Evolutionary conservation across 2,113 vertebrate species (phyloP), one percentile per base, ranked within the genome.

Genomic region (Puntigrus tetrazona): DNA sequence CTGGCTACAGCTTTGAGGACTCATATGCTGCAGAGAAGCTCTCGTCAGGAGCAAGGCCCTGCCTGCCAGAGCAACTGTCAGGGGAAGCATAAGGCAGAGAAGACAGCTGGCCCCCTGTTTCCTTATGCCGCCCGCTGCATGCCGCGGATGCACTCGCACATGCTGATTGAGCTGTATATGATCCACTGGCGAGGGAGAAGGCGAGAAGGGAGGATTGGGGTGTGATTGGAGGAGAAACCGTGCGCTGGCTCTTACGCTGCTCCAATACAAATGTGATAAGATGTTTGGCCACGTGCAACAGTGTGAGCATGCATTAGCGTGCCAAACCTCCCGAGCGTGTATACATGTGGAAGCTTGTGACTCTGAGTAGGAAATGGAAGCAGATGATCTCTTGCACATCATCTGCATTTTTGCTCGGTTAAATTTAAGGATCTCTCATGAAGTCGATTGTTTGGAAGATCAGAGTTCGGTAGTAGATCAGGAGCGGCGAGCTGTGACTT

Each of bases 61-160:
- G 90, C 87, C 90, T 86, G 90, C 89, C 83, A 78, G 38, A 22
- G 74, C 78, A 82, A 75, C 85, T 91, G 93, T 88, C 89, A 34
- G 10, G 90, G 75, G 92, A 90, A 82, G 29, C 76, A 92, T 92
- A 90, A 91, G 90, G 88, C 86, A 88, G 84, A 84, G 91, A 87
- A 91, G 91, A 87, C 75, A 45, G 87, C 90, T 93, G 94, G 90
- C 89, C 74, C 87, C 63, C 81, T 27, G 80, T 47, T 52, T 41
- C 59, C 83, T 55, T 67, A 4, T 55, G 84, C 70, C 77, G 83
- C 82, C 67, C 59, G 9, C 76, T 86, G 82, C 85, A 89, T 88
- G 80, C 85, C 72, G 74, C 45, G 72, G 73, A 69, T 41, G 38
- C 73, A 63, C 84, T 86, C 78, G 22, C 43, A 88, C 87, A 90